Evolutionary conservation across 2,888 invertebrate species (phyloP), one percentile per base, ranked within the genome.

Genomic region (Oegoconia quadripuncta): DNA sequence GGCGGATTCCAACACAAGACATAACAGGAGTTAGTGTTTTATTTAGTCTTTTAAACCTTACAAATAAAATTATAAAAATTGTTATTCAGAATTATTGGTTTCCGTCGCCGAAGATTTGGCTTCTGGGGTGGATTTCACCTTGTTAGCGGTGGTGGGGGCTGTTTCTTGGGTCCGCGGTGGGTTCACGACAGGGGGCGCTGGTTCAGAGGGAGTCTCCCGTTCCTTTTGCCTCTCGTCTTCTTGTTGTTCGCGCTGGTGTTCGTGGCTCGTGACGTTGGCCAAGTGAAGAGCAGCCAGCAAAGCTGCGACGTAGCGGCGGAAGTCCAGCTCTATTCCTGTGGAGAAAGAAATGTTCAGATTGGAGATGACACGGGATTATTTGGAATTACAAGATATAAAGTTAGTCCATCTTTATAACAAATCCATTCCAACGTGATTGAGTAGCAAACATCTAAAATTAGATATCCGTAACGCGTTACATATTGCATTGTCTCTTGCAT

Each of bases 261-360:
- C 75, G 41, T 75, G 64, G 46, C 72, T 73, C 32, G 84, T 86
- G 14, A 82, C 84, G 30, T 61, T 72, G 15, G 86, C 84, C 17
- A 87, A 74, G 52, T 87, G 86, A 1, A 87, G 57, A 0, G 84
- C 86, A 0, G 86, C 86, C 3, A 87, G 60, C 12, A 86, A 44
- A 0, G 86, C 86, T 0, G 79, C 78, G 13, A 83, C 50, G 63
- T 87, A 87, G 14, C 86, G 81, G 15, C 81, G 81, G 1, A 81
- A 67, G 39, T 86, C 86, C 22, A 84, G 44, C 38, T 86, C 86
- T 4, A 84, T 74, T 25, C 86, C 86, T 86, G 64, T 1, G 11
- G 26, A 27, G 25, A 42, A 34, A 20, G 26, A 22, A 9, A 9
- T 2, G 7, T 18, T n/a, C n/a, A n/a, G n/a, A n/a, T n/a, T n/a